Percentiles rank a stretch among this genome's conserved stretches.
These are phyloP conservation scores for Gryllus bimaculatus DNA, from an alignment of 1,140 invertebrate species.

Conservation along the genomic window DNA sequence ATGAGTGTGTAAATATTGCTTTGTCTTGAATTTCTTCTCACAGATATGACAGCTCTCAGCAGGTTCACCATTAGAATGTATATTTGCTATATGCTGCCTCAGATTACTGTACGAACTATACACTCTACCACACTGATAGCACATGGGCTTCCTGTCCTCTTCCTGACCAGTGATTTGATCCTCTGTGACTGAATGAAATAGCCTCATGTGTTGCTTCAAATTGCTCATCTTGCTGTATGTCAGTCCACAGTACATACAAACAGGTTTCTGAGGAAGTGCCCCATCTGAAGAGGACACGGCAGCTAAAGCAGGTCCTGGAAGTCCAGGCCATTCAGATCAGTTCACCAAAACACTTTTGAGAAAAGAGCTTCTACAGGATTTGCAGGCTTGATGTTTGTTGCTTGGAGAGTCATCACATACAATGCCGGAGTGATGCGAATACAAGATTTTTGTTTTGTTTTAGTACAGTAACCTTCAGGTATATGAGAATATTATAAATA, in stretches of 20 bases:
- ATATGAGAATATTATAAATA: neutral
- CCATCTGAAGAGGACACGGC: slow-evolving; percentile 22
- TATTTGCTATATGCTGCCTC: slow-evolving; percentile 63
- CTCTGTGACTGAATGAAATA: slow-evolving; percentile 57
- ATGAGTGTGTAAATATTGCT: slow-evolving; percentile 60
- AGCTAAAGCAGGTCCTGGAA: slow-evolving; percentile 20
- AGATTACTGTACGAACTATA: slow-evolving; percentile 57
- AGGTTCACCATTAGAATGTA: slow-evolving; percentile 54
- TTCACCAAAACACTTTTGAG: slow-evolving; percentile 4
- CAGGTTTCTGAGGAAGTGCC: slow-evolving; percentile 37
- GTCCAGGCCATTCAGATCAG: slow-evolving; percentile 20
- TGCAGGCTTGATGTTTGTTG: neutral
- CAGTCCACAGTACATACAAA: slow-evolving; percentile 56
- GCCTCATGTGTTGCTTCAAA: slow-evolving; percentile 62
- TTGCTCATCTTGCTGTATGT: slow-evolving; percentile 56
- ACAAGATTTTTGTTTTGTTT: neutral
- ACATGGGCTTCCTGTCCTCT: slow-evolving; percentile 37
- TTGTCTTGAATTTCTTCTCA: slow-evolving; percentile 56
- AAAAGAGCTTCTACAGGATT: slow-evolving; percentile 1
- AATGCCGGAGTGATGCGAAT: neutral
- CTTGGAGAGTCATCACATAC: neutral
- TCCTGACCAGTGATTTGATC: slow-evolving; percentile 29
- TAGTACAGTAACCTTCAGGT: neutral
- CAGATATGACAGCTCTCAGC: slow-evolving; percentile 53
- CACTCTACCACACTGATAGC: slow-evolving; percentile 54